phyloP scores from a whole-genome alignment of 1,140 invertebrate genomes.

The Bacillus rossius region DNA sequence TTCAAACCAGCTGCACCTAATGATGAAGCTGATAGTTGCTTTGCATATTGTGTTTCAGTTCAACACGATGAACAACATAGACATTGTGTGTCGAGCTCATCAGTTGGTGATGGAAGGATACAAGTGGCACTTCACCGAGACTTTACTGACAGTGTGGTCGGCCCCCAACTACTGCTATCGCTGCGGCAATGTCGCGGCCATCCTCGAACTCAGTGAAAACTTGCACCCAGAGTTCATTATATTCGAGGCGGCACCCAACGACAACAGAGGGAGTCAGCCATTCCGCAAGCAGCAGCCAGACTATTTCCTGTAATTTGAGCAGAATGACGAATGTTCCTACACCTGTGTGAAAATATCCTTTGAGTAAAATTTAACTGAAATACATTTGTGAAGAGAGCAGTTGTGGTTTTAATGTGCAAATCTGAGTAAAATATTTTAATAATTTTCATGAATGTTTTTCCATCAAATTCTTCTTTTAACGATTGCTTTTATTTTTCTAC shows the following conservation, averaged over 20 bases:
- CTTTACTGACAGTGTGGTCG: conserved; percentile 67
- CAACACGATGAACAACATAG: conserved; percentile 57
- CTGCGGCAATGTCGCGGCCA: conserved; percentile 69
- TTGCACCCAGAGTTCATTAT: conserved; percentile 57
- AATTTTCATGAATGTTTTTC: too few species aligned
- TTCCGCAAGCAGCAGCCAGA: not conserved
- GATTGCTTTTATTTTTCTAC: too few species aligned
- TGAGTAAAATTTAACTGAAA: too few species aligned
- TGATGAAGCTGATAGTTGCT: conserved; percentile 41
- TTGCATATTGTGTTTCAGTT: conserved; percentile 59
- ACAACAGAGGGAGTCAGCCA: conserved; percentile 52
- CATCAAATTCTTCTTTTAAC: too few species aligned
- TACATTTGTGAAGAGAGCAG: too few species aligned
- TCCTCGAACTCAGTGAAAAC: conserved; percentile 60
- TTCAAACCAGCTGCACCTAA: too few species aligned
- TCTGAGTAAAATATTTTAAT: too few species aligned
- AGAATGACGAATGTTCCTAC: not conserved
- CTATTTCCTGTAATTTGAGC: not conserved
- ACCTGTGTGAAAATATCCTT: too few species aligned
- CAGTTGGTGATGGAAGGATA: conserved; percentile 72
- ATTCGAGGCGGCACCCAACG: conserved; percentile 67
- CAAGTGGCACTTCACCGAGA: conserved; percentile 70
- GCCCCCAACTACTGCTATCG: conserved; percentile 69
- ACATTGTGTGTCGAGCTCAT: conserved; percentile 65
- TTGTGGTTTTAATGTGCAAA: too few species aligned